Evolutionary conservation across 2,888 invertebrate genomes (phyloP).

Genomic region (Amiota mariae): DNA sequence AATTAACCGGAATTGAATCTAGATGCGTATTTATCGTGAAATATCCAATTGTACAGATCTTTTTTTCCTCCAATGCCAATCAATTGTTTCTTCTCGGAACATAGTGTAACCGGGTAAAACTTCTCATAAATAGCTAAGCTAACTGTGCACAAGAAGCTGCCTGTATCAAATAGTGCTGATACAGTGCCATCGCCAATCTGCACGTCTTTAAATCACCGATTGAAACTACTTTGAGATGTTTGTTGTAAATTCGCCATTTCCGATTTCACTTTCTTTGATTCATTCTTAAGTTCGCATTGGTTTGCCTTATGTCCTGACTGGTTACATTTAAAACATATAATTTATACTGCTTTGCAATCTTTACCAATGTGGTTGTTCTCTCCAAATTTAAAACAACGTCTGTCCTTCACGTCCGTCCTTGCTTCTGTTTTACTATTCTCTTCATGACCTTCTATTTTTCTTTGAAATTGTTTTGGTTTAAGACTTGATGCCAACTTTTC

Average conservation of each 20-base stretch:
- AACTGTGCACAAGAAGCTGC: not conserved
- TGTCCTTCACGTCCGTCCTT: not conserved
- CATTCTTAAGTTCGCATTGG: not conserved
- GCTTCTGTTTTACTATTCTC: not conserved
- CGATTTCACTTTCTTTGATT: not conserved
- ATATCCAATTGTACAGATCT: not conserved
- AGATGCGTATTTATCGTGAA: not conserved
- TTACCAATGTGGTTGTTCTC: not conserved
- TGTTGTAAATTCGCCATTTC: not conserved
- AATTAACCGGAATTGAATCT: not conserved
- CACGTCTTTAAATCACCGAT: not conserved
- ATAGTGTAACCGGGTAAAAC: not conserved
- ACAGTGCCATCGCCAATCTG: not conserved
- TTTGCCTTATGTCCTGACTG: not conserved
- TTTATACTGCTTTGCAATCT: not conserved
- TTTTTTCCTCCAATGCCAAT: not conserved
- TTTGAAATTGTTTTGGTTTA: not conserved
- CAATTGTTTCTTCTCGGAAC: not conserved
- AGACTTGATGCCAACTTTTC: not conserved
- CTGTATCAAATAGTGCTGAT: not conserved
- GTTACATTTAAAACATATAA: not conserved
- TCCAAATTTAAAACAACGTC: not conserved
- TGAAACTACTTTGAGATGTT: not conserved
- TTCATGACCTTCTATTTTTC: not conserved
- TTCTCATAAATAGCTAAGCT: not conserved